These are phyloP conservation scores for Drosophila dunni DNA, from an alignment of 1,140 invertebrate genomes.

Conservation along the genomic window DNA sequence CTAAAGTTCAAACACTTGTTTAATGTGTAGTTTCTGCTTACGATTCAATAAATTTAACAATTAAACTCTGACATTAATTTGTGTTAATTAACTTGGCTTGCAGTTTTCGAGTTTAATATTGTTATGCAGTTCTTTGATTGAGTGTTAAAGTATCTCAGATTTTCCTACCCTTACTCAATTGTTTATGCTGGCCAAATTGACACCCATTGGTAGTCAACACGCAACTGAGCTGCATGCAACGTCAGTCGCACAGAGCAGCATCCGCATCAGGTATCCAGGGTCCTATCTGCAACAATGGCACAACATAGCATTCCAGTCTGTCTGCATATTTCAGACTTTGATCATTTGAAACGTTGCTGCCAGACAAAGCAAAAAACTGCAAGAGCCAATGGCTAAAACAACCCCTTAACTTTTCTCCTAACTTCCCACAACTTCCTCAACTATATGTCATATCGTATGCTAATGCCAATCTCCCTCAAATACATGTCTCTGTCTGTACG, in stretches of 20 bases:
- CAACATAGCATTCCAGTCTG: conserved; percentile 64
- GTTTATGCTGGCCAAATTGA: conserved; percentile 53
- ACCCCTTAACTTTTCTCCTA: background rate
- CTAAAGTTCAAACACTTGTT: conserved; percentile 1
- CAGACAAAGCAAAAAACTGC: conserved; percentile 39
- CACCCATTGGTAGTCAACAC: conserved; percentile 51
- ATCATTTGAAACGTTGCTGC: conserved; percentile 60
- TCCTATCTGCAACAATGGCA: conserved; percentile 22
- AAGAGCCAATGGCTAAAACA: conserved; percentile 22
- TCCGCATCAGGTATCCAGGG: conserved; percentile 17
- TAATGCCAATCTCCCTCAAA: conserved; percentile 22
- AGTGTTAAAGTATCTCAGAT: conserved; percentile 4
- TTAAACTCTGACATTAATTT: background rate
- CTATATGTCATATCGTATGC: conserved; percentile 24
- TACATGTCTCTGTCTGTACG: conserved; percentile 13
- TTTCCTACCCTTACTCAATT: conserved; percentile 16
- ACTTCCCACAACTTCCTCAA: background rate
- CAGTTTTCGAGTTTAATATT: background rate
- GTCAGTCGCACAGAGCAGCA: background rate
- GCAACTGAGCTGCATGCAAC: conserved; percentile 31
- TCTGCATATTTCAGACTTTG: conserved; percentile 82
- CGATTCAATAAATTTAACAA: background rate
- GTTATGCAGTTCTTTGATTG: background rate
- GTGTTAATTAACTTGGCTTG: background rate
- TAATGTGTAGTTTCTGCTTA: background rate